Evolutionary conservation across 2,113 vertebrate species (phyloP), one percentile per base, ranked within the genome.

Genomic region (Cephalopterus ornatus): DNA sequence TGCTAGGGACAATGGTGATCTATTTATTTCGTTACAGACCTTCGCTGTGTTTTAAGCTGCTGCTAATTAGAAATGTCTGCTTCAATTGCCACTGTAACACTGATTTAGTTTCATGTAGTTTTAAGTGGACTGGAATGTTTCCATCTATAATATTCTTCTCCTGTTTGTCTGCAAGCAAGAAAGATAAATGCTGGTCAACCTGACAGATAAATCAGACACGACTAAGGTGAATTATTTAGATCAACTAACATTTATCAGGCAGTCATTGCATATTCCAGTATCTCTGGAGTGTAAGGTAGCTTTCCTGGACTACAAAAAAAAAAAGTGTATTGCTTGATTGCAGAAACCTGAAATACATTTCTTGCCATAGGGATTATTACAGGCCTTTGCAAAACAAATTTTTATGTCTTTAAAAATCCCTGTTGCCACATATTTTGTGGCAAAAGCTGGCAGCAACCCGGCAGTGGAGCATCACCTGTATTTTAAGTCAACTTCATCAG

Each of bases 11-110:
- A 55, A 23, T 26, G 35, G 41, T 56, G 78, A 86, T 93, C 74
- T 96, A 77, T 92, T 94, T 80, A 47, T 80, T 94, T 92, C 78
- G 80, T 92, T 94, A 77, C 33, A 93, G 59, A 76, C 55, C 55
- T 71, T 83, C 83, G 62, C 59, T 82, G 32, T 49, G 85, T 89
- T 94, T 83, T 92, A 92, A 94, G 92, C 68, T 77, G 55, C 52
- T 88, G 85, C 17, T 89, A 85, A 93, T 92, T 94, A 77, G 55
- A 71, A 74, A 58, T 70, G 33, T 53, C 85, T 80, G 62, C 56
- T 85, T 66, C 85, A 37, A 39, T 63, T 93, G 88, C 50, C 47
- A 41, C 46, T 74, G 23, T 55, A 85, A 28, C 44, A 47, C 50
- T 95, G 47, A 80, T 81, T 65, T 49, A 70, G 32, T 73, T 92